phyloP scores from a whole-genome alignment of 64 coral and sea anemone genomes.

The Stichodactyla mertensii region DNA sequence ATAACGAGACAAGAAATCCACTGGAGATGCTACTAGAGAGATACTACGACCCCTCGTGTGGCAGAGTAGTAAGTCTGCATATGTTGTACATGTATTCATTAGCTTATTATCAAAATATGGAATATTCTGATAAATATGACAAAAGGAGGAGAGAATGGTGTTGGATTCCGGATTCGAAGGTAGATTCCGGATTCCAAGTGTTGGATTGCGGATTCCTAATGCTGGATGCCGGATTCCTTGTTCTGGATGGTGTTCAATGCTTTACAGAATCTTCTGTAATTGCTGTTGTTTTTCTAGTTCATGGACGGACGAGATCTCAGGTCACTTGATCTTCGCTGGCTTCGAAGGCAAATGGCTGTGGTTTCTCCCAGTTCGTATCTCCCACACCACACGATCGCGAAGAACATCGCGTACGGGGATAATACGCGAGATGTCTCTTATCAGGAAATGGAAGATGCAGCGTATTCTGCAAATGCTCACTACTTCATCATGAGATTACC shows the following conservation, averaged over 20 bases:
- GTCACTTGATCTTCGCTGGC: constrained; percentile 40
- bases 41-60: constrained; percentile 55
- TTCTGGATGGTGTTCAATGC: not conserved
- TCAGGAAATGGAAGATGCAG: constrained; percentile 56
- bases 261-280: no score
- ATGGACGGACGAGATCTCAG: constrained; percentile 57
- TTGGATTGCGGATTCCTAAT: no score
- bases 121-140: no score
- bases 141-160: no score
- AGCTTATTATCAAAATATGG: not conserved
- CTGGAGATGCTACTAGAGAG: constrained; percentile 68
- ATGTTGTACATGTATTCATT: not conserved
- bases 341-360: constrained; percentile 66
- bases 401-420: constrained; percentile 74
- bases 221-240: no score
- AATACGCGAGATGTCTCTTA: constrained; percentile 35
- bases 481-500: constrained; percentile 50
- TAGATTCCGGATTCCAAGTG: no score
- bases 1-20: constrained; percentile 53
- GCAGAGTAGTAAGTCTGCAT: constrained; percentile 47
- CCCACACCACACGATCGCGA: constrained; percentile 57
- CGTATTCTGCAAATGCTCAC: constrained; percentile 50
- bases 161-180: no score
- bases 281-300: constrained; percentile 25
- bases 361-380: constrained; percentile 63